Conservation (phyloP, 2,888 invertebrate genomes). For the Nephrotoma appendiculata region DNA sequence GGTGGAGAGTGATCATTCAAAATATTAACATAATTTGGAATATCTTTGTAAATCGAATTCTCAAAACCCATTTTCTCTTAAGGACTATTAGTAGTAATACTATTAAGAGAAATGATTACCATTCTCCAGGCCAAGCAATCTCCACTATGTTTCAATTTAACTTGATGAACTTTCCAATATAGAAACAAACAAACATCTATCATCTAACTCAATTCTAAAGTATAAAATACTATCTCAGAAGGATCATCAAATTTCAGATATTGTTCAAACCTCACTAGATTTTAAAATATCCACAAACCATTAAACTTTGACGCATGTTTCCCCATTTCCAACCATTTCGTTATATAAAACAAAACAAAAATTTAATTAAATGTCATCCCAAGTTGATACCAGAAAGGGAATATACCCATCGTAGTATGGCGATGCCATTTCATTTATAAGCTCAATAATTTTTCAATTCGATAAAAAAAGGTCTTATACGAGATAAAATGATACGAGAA, state of each 20-base stretch:
- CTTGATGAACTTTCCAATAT: background rate
- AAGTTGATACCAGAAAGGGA: background rate
- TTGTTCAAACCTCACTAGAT: background rate
- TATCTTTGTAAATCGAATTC: too few relatives aligned
- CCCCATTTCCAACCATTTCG: background rate
- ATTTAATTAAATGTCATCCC: background rate
- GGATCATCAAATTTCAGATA: background rate
- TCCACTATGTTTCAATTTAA: too few relatives aligned
- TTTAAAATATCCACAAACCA: background rate
- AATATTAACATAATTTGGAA: too few relatives aligned
- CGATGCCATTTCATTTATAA: background rate
- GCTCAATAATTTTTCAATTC: background rate
- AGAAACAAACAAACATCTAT: background rate
- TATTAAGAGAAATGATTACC: too few relatives aligned
- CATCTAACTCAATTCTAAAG: background rate
- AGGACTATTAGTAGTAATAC: too few relatives aligned
- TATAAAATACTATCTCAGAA: background rate
- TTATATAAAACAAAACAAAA: background rate
- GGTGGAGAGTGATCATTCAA: too few relatives aligned
- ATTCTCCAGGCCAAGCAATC: too few relatives aligned
- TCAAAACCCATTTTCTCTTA: too few relatives aligned
- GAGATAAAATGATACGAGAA: background rate
- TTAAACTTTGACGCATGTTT: background rate
- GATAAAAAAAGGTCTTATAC: background rate
- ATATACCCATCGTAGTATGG: background rate